These are phyloP conservation scores for Graphium colonna DNA, from an alignment of 2,888 invertebrate species.

Conservation along the genomic window DNA sequence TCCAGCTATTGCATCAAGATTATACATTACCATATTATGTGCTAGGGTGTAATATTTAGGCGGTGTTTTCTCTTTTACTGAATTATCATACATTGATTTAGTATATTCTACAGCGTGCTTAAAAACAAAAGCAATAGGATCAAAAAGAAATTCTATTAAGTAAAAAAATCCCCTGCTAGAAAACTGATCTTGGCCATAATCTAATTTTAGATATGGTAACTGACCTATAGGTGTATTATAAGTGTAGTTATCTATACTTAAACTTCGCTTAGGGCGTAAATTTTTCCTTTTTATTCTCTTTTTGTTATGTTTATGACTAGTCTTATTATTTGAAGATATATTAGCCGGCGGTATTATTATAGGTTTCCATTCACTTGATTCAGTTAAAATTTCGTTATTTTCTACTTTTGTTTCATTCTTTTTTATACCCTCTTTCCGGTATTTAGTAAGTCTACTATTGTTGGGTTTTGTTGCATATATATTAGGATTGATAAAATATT, in stretches of 20 bases:
- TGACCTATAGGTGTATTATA: neutral
- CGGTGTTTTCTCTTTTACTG: constrained; percentile 44
- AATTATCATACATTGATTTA: constrained; percentile 43
- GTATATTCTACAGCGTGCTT: constrained; percentile 44
- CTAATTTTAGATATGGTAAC: neutral
- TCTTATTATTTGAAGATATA: constrained; percentile 20
- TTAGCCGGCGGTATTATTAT: constrained; percentile 48
- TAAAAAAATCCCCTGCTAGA: constrained; percentile 40
- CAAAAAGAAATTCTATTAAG: constrained; percentile 42
- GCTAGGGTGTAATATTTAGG: constrained; percentile 54
- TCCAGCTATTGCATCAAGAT: constrained; percentile 57
- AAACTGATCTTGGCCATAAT: neutral
- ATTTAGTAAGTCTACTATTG: constrained; percentile 51
- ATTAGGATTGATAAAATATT: constrained; percentile 63
- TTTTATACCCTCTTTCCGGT: constrained; percentile 41
- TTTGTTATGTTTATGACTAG: constrained; percentile 33
- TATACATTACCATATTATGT: constrained; percentile 54
- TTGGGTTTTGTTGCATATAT: constrained; percentile 47
- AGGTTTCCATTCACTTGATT: constrained; percentile 61
- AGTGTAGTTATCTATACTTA: constrained; percentile 14
- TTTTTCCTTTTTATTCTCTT: constrained; percentile 38
- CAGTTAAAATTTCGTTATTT: constrained; percentile 33
- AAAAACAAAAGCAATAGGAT: constrained; percentile 41
- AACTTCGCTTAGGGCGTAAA: constrained; percentile 46
- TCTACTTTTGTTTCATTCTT: constrained; percentile 20